Evolutionary conservation across 2,113 vertebrate species (phyloP), one percentile per base, ranked within the genome.

Genomic region (Limanda limanda): DNA sequence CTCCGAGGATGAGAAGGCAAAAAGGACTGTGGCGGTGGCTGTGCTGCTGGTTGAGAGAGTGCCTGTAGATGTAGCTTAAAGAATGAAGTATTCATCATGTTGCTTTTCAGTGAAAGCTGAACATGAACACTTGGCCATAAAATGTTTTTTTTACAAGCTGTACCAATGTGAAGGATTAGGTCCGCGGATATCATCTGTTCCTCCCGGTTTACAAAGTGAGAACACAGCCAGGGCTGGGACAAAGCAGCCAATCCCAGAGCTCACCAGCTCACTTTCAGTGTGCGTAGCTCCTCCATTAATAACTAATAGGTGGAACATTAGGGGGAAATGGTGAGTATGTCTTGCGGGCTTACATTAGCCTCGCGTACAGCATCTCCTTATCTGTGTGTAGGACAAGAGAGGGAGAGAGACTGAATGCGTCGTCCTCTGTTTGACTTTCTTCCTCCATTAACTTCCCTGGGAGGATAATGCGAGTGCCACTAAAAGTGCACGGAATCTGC

Each of bases 301-400:
- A 92, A 89, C 90, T 86, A 92, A 92, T 90, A 89, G 86, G 74
- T 75, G 72, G 81, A 87, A 86, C 88, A 90, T 92, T 88, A 88
- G 68, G 79, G 40, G 78, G 73, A 55, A 79, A 86, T 88, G 78
- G 82, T 71, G 84, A 80, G 77, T 73, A 83, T 89, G 81, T 88
- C 91, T 91, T 83, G 56, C 87, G 88, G 89, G 87, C 88, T 86
- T 87, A 84, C 89, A 88, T 93, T 91, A 89, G 83, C 85, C 71
- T 13, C 78, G 74, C 45, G 54, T 80, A 82, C 78, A 82, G 76
- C 59, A 73, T 88, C 87, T 88, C 82, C 70, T 86, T 76, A 87
- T 90, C 85, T 83, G 63, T 67, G 67, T 58, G 76, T 78, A 56
- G 77, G 83, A 85, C 65, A 68, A 78, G 76, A 77, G 76, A 64